These are phyloP conservation scores for Cylindroiulus punctatus DNA, from an alignment of 2,888 invertebrate genomes.

Conservation along the genomic window DNA sequence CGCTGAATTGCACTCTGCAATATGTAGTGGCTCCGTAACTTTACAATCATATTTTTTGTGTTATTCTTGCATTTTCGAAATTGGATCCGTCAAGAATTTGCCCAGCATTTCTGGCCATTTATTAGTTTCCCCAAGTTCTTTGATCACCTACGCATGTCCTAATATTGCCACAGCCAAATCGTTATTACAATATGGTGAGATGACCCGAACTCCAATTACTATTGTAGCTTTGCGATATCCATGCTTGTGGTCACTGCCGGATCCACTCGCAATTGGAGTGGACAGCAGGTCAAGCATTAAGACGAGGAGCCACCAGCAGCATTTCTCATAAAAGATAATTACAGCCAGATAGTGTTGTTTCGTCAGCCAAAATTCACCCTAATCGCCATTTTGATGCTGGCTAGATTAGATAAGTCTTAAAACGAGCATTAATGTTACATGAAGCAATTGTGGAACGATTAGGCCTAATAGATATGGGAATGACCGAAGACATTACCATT, in stretches of 20 bases:
- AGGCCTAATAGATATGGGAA: constrained; percentile 12
- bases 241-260: neutral
- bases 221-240: neutral
- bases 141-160: no score
- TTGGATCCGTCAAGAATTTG: neutral
- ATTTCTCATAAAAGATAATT: constrained; percentile 47
- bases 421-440: constrained; percentile 30
- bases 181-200: neutral
- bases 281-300: constrained; percentile 37
- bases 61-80: neutral
- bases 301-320: constrained; percentile 36
- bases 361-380: constrained; percentile 43
- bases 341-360: constrained; percentile 40
- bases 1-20: no score
- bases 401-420: constrained; percentile 38
- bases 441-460: constrained; percentile 38
- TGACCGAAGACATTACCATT: constrained; percentile 35
- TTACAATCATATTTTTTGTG: neutral
- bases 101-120: neutral
- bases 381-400: constrained; percentile 16
- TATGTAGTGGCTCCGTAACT: no score
- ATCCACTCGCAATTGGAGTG: constrained; percentile 11
- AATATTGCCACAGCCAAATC: neutral
- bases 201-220: constrained; percentile 23
- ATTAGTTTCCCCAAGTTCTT: neutral